Evolutionary conservation across 2,113 vertebrate genomes (phyloP).

Genomic region (Leptobrachium leishanense): DNA sequence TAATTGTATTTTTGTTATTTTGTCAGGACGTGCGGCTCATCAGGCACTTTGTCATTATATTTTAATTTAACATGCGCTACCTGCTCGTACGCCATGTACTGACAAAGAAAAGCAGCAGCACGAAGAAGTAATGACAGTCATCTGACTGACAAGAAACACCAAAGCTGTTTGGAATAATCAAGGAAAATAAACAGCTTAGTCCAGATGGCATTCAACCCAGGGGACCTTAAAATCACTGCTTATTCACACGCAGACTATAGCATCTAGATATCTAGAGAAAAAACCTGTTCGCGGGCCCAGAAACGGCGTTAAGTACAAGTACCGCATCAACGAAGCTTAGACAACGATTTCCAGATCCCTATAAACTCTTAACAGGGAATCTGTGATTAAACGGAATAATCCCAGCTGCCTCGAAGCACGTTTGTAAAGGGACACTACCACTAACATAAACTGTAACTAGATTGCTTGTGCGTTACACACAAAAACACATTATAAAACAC

Average conservation of each 20-base stretch:
- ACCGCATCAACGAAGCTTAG: neutral
- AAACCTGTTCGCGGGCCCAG: neutral
- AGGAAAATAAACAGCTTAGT: conserved; percentile 37
- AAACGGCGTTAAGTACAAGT: conserved; percentile 4
- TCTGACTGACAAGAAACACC: conserved; percentile 14
- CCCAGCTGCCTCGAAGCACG: neutral
- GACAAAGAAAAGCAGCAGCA: no score
- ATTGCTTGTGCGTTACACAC: no score
- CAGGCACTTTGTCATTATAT: no score
- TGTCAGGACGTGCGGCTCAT: no score
- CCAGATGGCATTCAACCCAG: conserved; percentile 44
- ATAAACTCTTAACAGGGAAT: neutral
- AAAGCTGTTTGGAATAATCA: conserved; percentile 29
- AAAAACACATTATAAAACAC: no score
- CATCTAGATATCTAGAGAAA: conserved; percentile 1
- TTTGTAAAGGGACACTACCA: neutral
- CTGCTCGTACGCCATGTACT: no score
- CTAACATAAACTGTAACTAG: neutral
- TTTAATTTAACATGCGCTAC: no score
- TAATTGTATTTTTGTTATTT: no score
- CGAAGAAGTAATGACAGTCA: neutral
- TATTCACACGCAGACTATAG: neutral
- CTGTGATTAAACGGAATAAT: neutral
- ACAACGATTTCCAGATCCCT: neutral
- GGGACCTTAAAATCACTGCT: conserved; percentile 19